Evolutionary conservation across 2,113 vertebrate genomes (phyloP), one percentile per base, ranked within the genome.

Genomic region (Centropus unirufus): DNA sequence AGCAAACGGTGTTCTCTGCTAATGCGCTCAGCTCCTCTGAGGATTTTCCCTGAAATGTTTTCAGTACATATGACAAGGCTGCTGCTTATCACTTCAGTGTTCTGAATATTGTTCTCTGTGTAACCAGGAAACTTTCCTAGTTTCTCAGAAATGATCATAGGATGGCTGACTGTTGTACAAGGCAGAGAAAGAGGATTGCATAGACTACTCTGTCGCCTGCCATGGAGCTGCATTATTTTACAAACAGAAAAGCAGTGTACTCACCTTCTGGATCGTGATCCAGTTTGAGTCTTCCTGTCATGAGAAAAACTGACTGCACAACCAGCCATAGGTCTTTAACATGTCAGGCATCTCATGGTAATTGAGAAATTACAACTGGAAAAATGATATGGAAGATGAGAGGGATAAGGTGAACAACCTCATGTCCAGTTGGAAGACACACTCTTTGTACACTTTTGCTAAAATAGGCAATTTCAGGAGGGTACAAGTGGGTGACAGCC

Each of bases 151-250:
- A 29, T 54, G 29, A 51, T 46, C 1, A 0, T 3, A 21, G 51
- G 44, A 51, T 40, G 29, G 9, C 11, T 75, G 70, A 36, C 34
- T 91, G 36, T 21, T 64, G 44, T 57, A 79, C n/a, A 66, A 58
- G 54, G 52, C 44, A 82, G 67, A 55, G 26, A 76, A 42, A 68
- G 59, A 88, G 22, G 30, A 32, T n/a, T 69, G 49, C 42, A 14
- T 46, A 39, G 58, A 58, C 26, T 52, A 57, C 29, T 4, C 66
- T 70, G 92, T 91, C 59, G 39, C 36, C 34, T 73, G 11, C 15
- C 1, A 0, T 39, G 58, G n/a, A 90, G 30, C 21, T 0, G 0
- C 42, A 30, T 36, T 46, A 4, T 69, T 62, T 92, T 57, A 26
- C 57, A 64, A 69, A 66, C 8, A 34, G 63, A 68, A 68, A 40